Evolutionary conservation across 2,113 vertebrate species (phyloP).

Genomic region (Cheirogaleus medius): DNA sequence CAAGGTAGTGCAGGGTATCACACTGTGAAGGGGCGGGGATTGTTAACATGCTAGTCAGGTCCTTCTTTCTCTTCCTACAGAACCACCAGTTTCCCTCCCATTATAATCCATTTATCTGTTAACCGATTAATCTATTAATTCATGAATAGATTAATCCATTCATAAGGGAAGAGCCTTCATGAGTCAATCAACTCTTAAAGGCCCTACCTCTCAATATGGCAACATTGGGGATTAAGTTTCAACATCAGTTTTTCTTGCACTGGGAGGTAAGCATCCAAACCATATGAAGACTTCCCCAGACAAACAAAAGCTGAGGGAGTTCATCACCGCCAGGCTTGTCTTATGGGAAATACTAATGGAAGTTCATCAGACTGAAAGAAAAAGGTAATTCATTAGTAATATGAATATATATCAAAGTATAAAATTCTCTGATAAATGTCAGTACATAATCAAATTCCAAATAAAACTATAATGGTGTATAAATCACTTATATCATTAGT

Average conservation of each 20-base stretch:
- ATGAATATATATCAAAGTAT: not conserved
- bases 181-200: not conserved
- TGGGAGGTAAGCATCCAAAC: not conserved
- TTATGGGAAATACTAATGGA: not conserved
- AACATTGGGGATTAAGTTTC: not conserved
- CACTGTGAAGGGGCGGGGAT: not conserved
- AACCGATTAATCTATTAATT: not conserved
- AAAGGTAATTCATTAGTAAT: not conserved
- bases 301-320: not conserved
- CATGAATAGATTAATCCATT: not conserved
- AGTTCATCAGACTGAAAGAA: not conserved
- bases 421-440: not conserved
- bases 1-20: not conserved
- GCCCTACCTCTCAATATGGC: not conserved
- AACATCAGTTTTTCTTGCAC: not conserved
- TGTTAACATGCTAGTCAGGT: not conserved
- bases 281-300: not conserved
- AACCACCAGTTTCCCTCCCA: not conserved
- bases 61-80: not conserved
- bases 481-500: not conserved
- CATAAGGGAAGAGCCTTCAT: not conserved
- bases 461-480: too few species aligned
- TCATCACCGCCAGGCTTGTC: not conserved
- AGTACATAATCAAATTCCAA: too few species aligned
- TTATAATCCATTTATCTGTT: not conserved